Evolutionary conservation across 2,888 invertebrate genomes (phyloP).

Genomic region (Napeogenes inachia): DNA sequence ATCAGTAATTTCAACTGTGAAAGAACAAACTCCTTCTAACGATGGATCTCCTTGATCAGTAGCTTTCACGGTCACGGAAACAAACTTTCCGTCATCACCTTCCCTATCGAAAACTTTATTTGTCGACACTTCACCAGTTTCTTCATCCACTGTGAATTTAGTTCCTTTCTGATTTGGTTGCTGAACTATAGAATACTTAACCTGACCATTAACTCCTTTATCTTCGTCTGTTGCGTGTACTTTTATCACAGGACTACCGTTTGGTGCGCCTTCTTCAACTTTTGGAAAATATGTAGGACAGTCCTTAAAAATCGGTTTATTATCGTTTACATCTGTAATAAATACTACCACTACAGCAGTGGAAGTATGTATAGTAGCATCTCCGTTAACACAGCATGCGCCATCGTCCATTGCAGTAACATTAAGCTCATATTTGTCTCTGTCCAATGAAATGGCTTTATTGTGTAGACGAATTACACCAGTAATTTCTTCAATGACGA

Average conservation of each 20-base stretch:
- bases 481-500: constrained; percentile 96
- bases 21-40: constrained; percentile 98
- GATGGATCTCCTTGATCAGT: constrained; percentile 99
- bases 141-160: constrained; percentile 96
- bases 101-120: constrained; percentile 98
- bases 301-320: constrained; percentile 96
- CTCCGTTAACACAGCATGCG: constrained; percentile 94
- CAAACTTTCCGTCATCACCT: constrained; percentile 97
- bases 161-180: constrained; percentile 96
- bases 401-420: constrained; percentile 99
- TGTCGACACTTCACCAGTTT: constrained; percentile 95
- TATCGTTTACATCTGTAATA: constrained; percentile 97
- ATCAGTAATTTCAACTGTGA: constrained; percentile 98
- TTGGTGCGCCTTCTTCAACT: constrained; percentile 95
- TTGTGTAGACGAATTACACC: constrained; percentile 94
- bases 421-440: constrained; percentile 96
- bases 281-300: constrained; percentile 95
- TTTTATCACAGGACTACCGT: constrained; percentile 95
- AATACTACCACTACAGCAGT: constrained; percentile 97
- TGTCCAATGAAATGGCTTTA: constrained; percentile 90
- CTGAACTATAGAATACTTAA: constrained; percentile 97
- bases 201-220: constrained; percentile 96
- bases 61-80: constrained; percentile 97
- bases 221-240: constrained; percentile 97
- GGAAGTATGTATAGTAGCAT: constrained; percentile 91